phyloP scores from a whole-genome alignment of 2,113 vertebrate species.

The Cyprinus carpio region DNA sequence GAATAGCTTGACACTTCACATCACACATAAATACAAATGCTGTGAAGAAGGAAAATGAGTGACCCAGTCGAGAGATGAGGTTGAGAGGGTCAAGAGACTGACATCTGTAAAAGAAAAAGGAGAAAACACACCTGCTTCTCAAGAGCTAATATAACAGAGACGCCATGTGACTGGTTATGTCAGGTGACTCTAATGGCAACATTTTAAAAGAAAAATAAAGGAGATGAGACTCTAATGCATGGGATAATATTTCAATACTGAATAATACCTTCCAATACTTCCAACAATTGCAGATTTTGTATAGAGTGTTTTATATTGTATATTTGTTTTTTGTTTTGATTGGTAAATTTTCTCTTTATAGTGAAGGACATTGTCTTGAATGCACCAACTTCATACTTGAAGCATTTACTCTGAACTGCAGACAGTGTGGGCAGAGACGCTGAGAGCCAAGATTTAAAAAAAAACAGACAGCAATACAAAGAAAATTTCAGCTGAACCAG shows the following conservation, averaged over 20 bases:
- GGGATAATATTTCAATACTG: not conserved
- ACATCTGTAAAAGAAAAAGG: slow-evolving; percentile 2
- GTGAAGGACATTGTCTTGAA: not conserved
- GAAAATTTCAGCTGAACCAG: not conserved
- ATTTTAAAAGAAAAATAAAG: not conserved
- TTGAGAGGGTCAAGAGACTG: slow-evolving; percentile 33
- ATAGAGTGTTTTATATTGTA: not conserved
- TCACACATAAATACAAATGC: slow-evolving; percentile 27
- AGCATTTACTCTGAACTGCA: not conserved
- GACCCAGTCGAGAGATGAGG: slow-evolving; percentile 44
- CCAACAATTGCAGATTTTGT: not conserved
- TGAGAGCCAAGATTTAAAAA: not conserved
- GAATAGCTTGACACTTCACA: slow-evolving; percentile 33
- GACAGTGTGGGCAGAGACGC: not conserved
- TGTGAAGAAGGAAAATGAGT: slow-evolving; percentile 37
- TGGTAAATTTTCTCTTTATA: not conserved
- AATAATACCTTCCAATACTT: not conserved
- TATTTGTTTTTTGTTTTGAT: not conserved
- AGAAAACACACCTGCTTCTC: slow-evolving; percentile 11
- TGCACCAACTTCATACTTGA: not conserved
- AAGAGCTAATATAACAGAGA: slow-evolving; percentile 20
- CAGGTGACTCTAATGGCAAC: slow-evolving; percentile 1
- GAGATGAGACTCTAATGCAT: not conserved
- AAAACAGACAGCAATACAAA: not conserved
- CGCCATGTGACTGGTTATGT: slow-evolving; percentile 22